Evolutionary conservation across 2,888 invertebrate species (phyloP).

Genomic region (Eustalomyia histrio): DNA sequence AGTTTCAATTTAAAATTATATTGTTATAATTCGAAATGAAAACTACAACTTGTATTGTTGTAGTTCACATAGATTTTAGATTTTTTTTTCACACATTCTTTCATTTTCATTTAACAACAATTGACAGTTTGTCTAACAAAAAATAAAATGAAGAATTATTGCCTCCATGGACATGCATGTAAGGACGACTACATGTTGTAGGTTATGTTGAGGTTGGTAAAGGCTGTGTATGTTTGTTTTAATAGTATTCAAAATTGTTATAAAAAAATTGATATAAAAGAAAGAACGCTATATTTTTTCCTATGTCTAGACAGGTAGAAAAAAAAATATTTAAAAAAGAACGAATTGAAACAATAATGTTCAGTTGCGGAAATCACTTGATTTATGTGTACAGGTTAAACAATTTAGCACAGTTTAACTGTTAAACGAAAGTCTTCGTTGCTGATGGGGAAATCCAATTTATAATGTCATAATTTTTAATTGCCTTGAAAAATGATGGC

Average conservation of each 20-base stretch:
- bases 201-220: slow-evolving; percentile 51
- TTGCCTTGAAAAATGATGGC: slow-evolving; percentile 44
- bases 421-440: slow-evolving; percentile 27
- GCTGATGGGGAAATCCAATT: slow-evolving; percentile 51
- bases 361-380: slow-evolving; percentile 62
- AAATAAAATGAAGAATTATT: slow-evolving; percentile 30
- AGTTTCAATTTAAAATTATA: background rate
- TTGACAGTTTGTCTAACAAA: slow-evolving; percentile 46
- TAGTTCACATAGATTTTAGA: background rate
- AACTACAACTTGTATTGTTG: background rate
- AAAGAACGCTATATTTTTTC: slow-evolving; percentile 57
- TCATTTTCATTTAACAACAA: slow-evolving; percentile 42
- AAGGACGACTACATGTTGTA: slow-evolving; percentile 5
- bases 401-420: slow-evolving; percentile 53
- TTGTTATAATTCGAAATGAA: background rate
- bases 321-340: slow-evolving; percentile 25
- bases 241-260: slow-evolving; percentile 34
- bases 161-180: background rate
- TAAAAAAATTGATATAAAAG: slow-evolving; percentile 32
- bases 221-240: slow-evolving; percentile 22
- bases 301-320: slow-evolving; percentile 63
- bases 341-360: slow-evolving; percentile 58
- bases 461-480: slow-evolving; percentile 64
- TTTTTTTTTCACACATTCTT: slow-evolving; percentile 19
- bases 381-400: slow-evolving; percentile 55